A percentile compares a stretch with the other conserved stretches of the same genome.
phyloP scores from a whole-genome alignment of 2,797 vertebrate genomes.

The Rhyacichthys aspro region DNA sequence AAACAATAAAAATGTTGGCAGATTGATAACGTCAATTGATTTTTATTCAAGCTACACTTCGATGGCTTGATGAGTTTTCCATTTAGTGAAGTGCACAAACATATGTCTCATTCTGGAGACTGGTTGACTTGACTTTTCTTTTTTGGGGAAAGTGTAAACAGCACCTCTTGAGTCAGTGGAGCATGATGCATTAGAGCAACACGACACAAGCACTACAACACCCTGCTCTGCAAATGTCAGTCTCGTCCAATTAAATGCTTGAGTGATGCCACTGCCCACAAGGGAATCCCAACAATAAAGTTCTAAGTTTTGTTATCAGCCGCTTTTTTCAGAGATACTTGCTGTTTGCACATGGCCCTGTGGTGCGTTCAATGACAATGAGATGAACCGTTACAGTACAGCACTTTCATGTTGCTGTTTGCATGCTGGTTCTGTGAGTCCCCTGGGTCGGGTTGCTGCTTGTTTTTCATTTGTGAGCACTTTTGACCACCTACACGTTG shows the following conservation, averaged over 20 bases:
- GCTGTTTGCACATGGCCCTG: constrained; percentile 17
- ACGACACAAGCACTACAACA: constrained; percentile 65
- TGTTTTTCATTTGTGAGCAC: constrained; percentile 67
- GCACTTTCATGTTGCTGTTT: constrained; percentile 29
- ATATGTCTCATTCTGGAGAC: constrained; percentile 32
- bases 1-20: constrained; percentile 38
- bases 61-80: constrained; percentile 49
- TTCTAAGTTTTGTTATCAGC: constrained; percentile 55
- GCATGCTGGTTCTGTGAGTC: constrained; percentile 35
- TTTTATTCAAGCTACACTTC: constrained; percentile 52
- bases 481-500: constrained; percentile 71
- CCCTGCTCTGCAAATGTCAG: constrained; percentile 77
- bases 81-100: constrained; percentile 62
- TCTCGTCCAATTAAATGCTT: constrained; percentile 74
- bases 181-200: constrained; percentile 56
- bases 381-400: constrained; percentile 23
- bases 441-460: constrained; percentile 57
- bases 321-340: constrained; percentile 34
- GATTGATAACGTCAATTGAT: constrained; percentile 71
- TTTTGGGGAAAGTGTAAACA: constrained; percentile 24
- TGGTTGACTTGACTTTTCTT: constrained; percentile 43
- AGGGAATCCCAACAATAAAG: constrained; percentile 58
- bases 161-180: constrained; percentile 56
- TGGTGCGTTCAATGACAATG: constrained; percentile 24
- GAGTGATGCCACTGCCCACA: constrained; percentile 63